phyloP scores from a whole-genome alignment of 2,888 invertebrate genomes.

The Criorhina ranunculi region DNA sequence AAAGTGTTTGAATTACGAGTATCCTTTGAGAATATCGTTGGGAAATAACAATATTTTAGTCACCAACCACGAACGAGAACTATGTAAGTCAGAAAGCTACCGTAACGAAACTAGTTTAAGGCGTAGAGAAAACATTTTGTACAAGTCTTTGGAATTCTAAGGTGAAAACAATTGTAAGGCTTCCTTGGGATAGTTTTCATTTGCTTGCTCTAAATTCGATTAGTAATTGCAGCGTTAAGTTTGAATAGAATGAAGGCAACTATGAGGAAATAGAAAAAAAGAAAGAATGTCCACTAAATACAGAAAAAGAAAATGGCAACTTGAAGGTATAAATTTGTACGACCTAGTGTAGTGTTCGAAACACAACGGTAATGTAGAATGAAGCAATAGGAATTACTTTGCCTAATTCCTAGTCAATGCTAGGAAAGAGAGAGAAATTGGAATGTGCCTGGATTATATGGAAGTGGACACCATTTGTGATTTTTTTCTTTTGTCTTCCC shows the following conservation, averaged over 20 bases:
- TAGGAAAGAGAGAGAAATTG: conserved; percentile 9
- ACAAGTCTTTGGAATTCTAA: conserved; percentile 47
- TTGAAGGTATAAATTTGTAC: conserved; percentile 18
- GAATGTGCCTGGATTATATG: conserved; percentile 19
- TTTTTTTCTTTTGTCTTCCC: neutral
- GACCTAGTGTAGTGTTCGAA: neutral
- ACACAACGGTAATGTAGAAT: neutral
- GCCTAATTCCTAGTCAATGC: conserved; percentile 59
- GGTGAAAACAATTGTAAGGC: conserved; percentile 68
- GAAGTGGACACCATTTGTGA: neutral
- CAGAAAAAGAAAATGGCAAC: neutral
- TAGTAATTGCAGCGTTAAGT: conserved; percentile 32
- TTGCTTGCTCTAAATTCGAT: conserved; percentile 61
- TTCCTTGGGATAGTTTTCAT: conserved; percentile 45
- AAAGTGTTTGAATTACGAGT: conserved; percentile 7
- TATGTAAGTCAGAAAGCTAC: conserved; percentile 35
- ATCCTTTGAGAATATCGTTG: conserved; percentile 25
- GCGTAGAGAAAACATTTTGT: conserved; percentile 49
- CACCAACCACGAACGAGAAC: conserved; percentile 1
- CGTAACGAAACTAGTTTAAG: conserved; percentile 56
- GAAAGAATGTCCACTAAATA: too few species aligned
- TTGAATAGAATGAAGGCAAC: conserved; percentile 22
- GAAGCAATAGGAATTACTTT: conserved; percentile 13
- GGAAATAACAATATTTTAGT: neutral
- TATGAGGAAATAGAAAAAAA: conserved; percentile 23